These are phyloP conservation scores for Eugnorisma glareosa DNA, from an alignment of 2,888 invertebrate species.

Conservation along the genomic window DNA sequence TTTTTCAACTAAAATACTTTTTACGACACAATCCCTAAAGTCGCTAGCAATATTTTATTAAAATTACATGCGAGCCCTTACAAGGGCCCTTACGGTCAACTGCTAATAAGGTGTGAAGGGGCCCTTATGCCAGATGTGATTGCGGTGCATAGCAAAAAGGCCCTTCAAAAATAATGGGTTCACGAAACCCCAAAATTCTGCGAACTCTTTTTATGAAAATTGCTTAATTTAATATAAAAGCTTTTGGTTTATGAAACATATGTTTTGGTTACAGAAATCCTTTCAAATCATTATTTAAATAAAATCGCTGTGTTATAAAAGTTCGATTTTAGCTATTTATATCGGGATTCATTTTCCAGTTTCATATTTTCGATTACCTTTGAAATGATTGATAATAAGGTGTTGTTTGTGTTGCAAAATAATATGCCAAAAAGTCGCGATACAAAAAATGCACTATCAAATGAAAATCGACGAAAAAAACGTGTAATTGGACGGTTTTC, in stretches of 20 bases:
- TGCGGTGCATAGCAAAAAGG: constrained; percentile 8
- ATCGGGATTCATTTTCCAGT: constrained; percentile 4
- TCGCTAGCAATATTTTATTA: constrained; percentile 30
- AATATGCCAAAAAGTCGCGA: not conserved
- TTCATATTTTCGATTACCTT: constrained; percentile 22
- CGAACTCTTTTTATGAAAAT: constrained; percentile 5
- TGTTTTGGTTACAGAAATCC: not conserved
- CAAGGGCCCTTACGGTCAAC: constrained; percentile 4
- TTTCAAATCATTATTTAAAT: not conserved
- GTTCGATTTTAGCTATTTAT: not conserved
- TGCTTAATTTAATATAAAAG: not conserved
- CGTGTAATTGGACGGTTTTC: not conserved
- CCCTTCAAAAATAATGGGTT: not conserved
- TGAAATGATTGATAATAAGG: not conserved
- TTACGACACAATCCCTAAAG: constrained; percentile 1
- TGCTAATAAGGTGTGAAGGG: constrained; percentile 11
- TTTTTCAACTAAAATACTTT: not conserved
- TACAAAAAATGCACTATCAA: too few relatives aligned
- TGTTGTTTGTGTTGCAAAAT: not conserved
- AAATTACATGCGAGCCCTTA: constrained; percentile 22
- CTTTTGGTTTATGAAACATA: not conserved
- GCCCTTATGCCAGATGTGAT: constrained; percentile 19
- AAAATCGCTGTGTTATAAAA: not conserved
- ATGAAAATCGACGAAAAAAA: not conserved
- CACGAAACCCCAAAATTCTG: not conserved